A percentile compares a stretch with the other conserved stretches of the same genome.
Evolutionary conservation across 2,797 vertebrate genomes (phyloP).

Genomic region (Pipistrellus pipistrellus): DNA sequence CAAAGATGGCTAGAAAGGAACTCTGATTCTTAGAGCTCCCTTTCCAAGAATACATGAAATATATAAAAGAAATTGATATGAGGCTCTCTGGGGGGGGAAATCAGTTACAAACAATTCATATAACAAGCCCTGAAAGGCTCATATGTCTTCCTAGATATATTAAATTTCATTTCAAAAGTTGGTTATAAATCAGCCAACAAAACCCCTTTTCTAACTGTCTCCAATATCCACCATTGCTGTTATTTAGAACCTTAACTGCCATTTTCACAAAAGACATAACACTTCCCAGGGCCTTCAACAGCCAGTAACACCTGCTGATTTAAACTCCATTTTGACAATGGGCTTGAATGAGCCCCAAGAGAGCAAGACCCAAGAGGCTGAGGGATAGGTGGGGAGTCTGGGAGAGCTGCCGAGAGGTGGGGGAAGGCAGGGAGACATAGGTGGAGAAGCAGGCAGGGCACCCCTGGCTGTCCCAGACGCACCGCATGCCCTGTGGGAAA

Average conservation of each 20-base stretch:
- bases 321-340: slow-evolving; percentile 61
- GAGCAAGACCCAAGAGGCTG: background rate
- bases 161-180: slow-evolving; percentile 84
- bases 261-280: slow-evolving; percentile 67
- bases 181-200: slow-evolving; percentile 82
- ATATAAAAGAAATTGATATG: slow-evolving; percentile 71
- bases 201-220: slow-evolving; percentile 65
- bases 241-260: slow-evolving; percentile 76
- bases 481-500: background rate
- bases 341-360: slow-evolving; percentile 52
- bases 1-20: background rate
- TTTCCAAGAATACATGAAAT: slow-evolving; percentile 72
- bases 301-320: slow-evolving; percentile 58
- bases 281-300: slow-evolving; percentile 57
- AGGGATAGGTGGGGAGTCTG: background rate
- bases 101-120: slow-evolving; percentile 78
- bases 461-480: background rate
- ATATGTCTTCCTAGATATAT: slow-evolving; percentile 83
- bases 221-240: slow-evolving; percentile 62
- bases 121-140: slow-evolving; percentile 79
- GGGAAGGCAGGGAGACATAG: background rate
- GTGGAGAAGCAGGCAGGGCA: fast-evolving
- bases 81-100: slow-evolving; percentile 37
- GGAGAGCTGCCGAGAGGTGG: background rate
- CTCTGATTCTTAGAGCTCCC: slow-evolving; percentile 52